phyloP scores from a whole-genome alignment of 37 sponge, comb jelly and placozoan genomes.

The Geodia barretti region DNA sequence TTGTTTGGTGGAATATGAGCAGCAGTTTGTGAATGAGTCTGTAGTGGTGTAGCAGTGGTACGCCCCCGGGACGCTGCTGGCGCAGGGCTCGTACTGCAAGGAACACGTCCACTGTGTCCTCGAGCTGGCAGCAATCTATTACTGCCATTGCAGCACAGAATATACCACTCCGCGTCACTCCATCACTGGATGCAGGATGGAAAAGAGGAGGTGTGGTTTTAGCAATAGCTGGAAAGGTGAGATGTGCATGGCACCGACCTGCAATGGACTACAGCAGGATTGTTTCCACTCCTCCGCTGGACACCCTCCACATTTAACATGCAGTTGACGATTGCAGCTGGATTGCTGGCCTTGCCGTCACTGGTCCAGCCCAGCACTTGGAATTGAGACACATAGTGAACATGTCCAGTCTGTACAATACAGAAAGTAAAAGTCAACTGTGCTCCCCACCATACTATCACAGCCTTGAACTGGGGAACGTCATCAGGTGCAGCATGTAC shows the following conservation, averaged over 20 bases:
- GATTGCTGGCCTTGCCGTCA: neutral
- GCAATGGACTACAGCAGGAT: neutral
- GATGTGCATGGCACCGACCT: neutral
- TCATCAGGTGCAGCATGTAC: neutral
- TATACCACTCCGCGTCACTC: neutral
- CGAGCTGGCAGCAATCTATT: neutral
- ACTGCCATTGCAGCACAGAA: neutral
- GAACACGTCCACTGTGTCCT: neutral
- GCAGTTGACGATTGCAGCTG: neutral
- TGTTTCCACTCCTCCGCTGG: neutral
- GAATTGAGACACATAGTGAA: slow-evolving; percentile 7
- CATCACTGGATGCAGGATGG: neutral
- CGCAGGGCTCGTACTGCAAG: neutral
- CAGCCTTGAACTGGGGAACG: no score
- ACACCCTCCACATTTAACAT: neutral
- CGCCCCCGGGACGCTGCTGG: neutral
- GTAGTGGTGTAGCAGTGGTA: neutral
- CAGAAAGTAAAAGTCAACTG: no score
- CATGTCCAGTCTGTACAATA: slow-evolving; percentile 18
- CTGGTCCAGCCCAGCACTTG: neutral
- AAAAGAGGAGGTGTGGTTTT: neutral
- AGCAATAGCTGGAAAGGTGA: neutral
- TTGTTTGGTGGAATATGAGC: neutral
- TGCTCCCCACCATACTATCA: no score
- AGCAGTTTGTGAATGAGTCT: neutral